Evolutionary conservation across 2,113 vertebrate species (phyloP), one percentile per base, ranked within the genome.

Genomic region (Columbina picui): DNA sequence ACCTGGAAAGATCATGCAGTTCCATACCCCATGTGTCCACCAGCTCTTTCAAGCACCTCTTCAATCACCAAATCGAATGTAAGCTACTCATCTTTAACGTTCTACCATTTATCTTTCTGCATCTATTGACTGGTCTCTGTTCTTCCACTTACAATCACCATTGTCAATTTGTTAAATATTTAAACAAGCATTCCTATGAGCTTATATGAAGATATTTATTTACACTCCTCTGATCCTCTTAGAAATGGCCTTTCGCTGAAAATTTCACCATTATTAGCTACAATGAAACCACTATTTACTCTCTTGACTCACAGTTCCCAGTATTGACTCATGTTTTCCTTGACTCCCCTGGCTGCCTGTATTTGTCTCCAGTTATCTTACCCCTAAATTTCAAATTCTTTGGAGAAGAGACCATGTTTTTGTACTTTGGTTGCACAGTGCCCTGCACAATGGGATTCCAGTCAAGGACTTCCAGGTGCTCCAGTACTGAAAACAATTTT

Each of bases 381-480:
- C 23, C 6, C 14, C 10, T 55, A 14, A 19, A 70, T 84, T 89
- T 84, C 59, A 81, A 86, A 38, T 30, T 38, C 5, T 89, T 74
- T 63, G 26, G 34, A 69, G 47, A 52, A 87, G 39, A 60, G 16
- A 49, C 11, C 21, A 50, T 47, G 29, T 71, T 85, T 68, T 52
- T 89, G 15, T 63, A 50, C 29, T 86, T 43, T 59, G 22, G 57
- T 95, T 89, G 50, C 34, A 45, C 34, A 21, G 11, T 82, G 45
- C 36, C 34, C 49, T 61, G 6, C 23, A 71, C 15, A 25, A 25
- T 43, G 19, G 23, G 32, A 59, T 93, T 90, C 23, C 6, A 3
- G 52, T 87, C 73, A 86, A 94, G 52, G 43, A 64, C 34, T 92
- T 91, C 19, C 84, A 87, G 49, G 60, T 78, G 65, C 21, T 91